These are phyloP conservation scores for Bombus superbus DNA, from an alignment of 1,140 invertebrate genomes.

Conservation along the genomic window DNA sequence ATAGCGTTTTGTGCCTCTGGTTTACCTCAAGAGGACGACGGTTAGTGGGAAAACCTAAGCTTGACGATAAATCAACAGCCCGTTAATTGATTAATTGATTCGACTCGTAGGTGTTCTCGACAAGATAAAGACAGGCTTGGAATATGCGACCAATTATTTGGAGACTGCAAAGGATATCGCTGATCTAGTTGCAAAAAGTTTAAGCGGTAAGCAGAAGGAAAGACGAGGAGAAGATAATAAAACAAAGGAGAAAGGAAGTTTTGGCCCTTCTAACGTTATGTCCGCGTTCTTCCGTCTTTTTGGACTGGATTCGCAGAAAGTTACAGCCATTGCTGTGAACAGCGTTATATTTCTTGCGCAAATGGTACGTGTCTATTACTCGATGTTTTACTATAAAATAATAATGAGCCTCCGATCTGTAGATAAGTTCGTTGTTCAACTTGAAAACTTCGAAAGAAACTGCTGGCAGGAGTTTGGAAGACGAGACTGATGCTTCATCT, in stretches of 20 bases:
- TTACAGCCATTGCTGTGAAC: conserved; percentile 91
- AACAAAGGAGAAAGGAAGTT: conserved; percentile 46
- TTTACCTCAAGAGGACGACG: conserved; percentile 28
- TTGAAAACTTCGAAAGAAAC: conserved; percentile 64
- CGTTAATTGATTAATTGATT: neutral
- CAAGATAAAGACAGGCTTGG: conserved; percentile 85
- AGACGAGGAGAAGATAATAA: conserved; percentile 54
- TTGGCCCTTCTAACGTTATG: conserved; percentile 81
- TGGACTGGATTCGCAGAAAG: conserved; percentile 88
- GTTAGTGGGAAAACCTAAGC: neutral
- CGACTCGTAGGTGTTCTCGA: conserved; percentile 82
- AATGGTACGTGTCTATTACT: conserved; percentile 84
- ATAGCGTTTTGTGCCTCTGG: neutral
- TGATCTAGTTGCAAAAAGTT: conserved; percentile 76
- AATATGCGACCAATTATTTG: conserved; percentile 85
- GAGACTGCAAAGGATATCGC: conserved; percentile 78
- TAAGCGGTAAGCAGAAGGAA: conserved; percentile 53
- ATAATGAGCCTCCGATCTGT: neutral
- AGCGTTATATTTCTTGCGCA: conserved; percentile 92
- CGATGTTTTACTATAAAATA: neutral
- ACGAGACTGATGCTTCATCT: conserved; percentile 13
- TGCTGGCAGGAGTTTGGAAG: conserved; percentile 19
- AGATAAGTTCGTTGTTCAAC: conserved; percentile 76
- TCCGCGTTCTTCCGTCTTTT: conserved; percentile 87
- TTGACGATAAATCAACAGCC: neutral